Base-by-base conservation (phyloP, 2,888 invertebrate species). In the Trilocha varians region DNA sequence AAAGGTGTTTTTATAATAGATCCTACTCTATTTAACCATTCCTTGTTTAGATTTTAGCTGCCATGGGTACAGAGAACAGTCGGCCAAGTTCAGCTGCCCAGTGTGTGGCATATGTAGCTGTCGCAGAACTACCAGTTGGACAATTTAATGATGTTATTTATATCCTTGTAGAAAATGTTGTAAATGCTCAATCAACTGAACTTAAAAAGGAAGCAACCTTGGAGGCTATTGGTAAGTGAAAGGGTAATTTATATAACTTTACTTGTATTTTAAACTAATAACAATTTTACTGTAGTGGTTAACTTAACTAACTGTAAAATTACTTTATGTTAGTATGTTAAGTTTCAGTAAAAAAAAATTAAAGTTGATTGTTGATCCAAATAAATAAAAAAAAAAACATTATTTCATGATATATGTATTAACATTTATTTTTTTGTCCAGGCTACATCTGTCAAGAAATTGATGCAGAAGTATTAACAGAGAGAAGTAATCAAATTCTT, bases 41-140 rank as follows among this genome's bases (percentile, higher is more conserved):
- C 39, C 40, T 37, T 17, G 76, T 78, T 16, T 67, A 97, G 97
- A 96, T 98, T 62, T 85, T 99, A 62, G 90, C 91, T 57, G 94
- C 99, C 9, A 89, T 99, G 58, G 99, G 99, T 46, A 99, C 99
- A 47, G 99, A 99, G 87, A 94, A 92, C 48, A 93, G 92, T 50
- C 88, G 99, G 49, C 99, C 99, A 2, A 98, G 98, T 60, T 96
- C 97, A 40, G 99, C 99, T 5, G 99, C 99, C 1, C 99, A 99
- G 78, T 99, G 99, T 87, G 98, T 99, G 36, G 99, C 99, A 1
- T 97, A 97, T 74, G 96, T 99, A 46, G 99, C 98, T 0, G 97
- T 98, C 39, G 94, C 97, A 25, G 99, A 99, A 80, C 86, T 99
- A 46, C 96, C 98, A 1, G 91, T 93, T 39, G 91, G 92, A 43